Base-by-base conservation (phyloP, 2,113 vertebrate species). In the Anseranas semipalmata region DNA sequence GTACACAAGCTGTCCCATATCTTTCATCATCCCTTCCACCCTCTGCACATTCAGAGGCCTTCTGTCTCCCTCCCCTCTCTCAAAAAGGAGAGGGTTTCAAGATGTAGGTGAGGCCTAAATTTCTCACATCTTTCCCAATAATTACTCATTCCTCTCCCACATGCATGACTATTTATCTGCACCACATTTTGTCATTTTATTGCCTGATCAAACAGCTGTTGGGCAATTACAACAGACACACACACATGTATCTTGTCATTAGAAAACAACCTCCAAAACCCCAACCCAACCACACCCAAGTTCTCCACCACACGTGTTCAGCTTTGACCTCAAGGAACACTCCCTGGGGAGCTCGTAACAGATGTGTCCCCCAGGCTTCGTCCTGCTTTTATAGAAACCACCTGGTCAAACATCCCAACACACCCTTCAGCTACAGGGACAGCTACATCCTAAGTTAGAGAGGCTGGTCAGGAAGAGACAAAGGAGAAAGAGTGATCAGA, bases 141-240 rank as follows among this genome's bases (percentile, higher is more conserved):
- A 65, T 81, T 77, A 58, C 59, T 87, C 71, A 32, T 32, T 58
- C 93, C 68, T 91, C 80, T 94, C 86, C 91, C 93, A 50, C 93
- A 86, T 20, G 60, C 80, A 56, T 1, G 27, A 46, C 37, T 72
- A 22, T 79, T 87, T 55, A 70, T 93, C 79, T 30, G 14, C 35
- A 76, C 50, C 86, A 59, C 84, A 91, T 78, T 85, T 91, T 89
- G 65, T 72, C 85, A 45, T 86, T 95, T 95, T 94, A 71, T 81
- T 5, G 14, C 94, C 95, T 93, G 90, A 39, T 84, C 76, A 30
- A 59, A 87, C 94, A 92, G 93, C 93, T 94, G 89, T 63, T 89
- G 68, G 60, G 68, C 92, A 94, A 94, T 95, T 81, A 65, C 73
- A 71, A 67, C 91, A 85, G 85, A 92, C 19, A 6, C 48, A 32